These are phyloP conservation scores for Acrocephalus scirpaceus DNA, from an alignment of 2,797 vertebrate species.

Conservation along the genomic window DNA sequence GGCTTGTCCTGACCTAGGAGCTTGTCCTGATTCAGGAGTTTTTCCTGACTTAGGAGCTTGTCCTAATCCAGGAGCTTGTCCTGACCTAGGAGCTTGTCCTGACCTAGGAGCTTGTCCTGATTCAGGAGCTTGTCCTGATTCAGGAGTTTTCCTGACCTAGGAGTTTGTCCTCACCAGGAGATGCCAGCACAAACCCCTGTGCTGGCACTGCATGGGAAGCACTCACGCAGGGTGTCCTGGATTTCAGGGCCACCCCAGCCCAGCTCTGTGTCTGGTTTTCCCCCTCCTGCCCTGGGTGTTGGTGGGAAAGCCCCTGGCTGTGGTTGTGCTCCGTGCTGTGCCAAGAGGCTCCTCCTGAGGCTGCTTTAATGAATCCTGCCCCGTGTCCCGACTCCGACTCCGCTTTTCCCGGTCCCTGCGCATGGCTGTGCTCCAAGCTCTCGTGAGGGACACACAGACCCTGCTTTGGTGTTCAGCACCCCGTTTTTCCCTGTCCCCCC, in stretches of 20 bases:
- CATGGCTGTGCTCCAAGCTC: neutral
- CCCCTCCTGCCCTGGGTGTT: neutral
- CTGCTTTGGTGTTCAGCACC: neutral
- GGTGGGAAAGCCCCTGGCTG: neutral
- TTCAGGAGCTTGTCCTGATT: rapidly evolving
- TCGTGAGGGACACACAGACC: neutral
- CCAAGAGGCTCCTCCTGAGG: slow-evolving; percentile 7
- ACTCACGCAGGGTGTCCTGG: rapidly evolving
- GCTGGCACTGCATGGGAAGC: rapidly evolving
- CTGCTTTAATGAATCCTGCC: slow-evolving; percentile 69
- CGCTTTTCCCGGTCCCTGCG: neutral
- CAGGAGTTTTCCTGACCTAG: rapidly evolving
- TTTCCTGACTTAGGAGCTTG: rapidly evolving
- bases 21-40: neutral
- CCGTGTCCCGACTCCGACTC: neutral
- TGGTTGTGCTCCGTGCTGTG: neutral
- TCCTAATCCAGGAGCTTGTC: too few relatives aligned
- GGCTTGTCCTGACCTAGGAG: rapidly evolving
- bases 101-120: rapidly evolving
- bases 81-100: rapidly evolving
- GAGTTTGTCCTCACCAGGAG: neutral
- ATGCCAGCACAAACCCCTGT: rapidly evolving
- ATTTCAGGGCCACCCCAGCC: neutral
- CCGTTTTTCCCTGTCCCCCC: neutral
- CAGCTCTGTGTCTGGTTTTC: neutral